These are phyloP conservation scores for Cynaeus angustus DNA, from an alignment of 2,888 invertebrate genomes.

Conservation along the genomic window DNA sequence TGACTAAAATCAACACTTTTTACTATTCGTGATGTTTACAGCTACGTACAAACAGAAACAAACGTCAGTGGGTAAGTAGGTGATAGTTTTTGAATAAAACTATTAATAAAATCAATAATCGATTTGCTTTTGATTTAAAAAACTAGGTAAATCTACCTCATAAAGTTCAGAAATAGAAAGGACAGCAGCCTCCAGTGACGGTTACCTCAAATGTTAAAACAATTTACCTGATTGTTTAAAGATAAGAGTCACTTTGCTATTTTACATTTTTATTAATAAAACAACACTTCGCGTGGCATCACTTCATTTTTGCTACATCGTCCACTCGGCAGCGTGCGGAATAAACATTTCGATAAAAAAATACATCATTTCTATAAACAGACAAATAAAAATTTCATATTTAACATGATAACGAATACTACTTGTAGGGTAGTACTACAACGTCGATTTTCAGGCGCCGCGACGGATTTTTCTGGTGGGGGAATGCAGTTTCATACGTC, in stretches of 20 bases:
- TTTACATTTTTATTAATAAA: constrained; percentile 37
- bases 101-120: constrained; percentile 46
- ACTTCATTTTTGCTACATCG: constrained; percentile 15
- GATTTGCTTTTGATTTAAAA: constrained; percentile 43
- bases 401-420: constrained; percentile 55
- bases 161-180: constrained; percentile 4
- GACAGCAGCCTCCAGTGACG: constrained; percentile 8
- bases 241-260: constrained; percentile 19
- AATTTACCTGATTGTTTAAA: constrained; percentile 45
- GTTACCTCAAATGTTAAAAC: constrained; percentile 4
- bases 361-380: constrained; percentile 43
- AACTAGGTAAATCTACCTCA: constrained; percentile 24
- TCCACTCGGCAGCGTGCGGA: constrained; percentile 28
- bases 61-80: constrained; percentile 23
- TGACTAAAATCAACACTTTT: constrained; percentile 20
- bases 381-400: constrained; percentile 43
- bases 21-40: background rate
- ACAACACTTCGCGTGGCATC: constrained; percentile 30
- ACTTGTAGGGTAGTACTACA: constrained; percentile 54
- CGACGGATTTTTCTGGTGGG: constrained; percentile 51
- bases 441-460: constrained; percentile 63
- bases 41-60: background rate
- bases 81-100: constrained; percentile 33
- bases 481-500: constrained; percentile 50
- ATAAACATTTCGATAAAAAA: constrained; percentile 42